Evolutionary conservation across 2,888 invertebrate genomes (phyloP).

Genomic region (Caenorhabditis macrosperma): DNA sequence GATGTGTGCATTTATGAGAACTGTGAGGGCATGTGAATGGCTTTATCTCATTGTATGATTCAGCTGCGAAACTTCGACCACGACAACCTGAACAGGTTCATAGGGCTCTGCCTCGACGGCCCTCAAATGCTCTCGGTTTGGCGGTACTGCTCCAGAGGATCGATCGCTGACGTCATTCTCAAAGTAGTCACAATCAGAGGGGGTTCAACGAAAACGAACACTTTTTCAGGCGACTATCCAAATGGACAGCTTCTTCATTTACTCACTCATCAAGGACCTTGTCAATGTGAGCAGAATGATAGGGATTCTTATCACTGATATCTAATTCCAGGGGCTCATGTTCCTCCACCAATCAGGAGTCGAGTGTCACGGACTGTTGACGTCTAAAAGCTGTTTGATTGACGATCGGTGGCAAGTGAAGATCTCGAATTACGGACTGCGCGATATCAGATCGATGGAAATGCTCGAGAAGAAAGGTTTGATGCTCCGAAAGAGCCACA

Average conservation of each 20-base stretch:
- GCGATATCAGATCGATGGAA: conserved; percentile 28
- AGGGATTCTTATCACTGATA: not conserved
- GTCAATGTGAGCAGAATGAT: conserved; percentile 59
- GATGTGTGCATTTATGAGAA: conserved; percentile 54
- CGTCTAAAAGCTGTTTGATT: conserved; percentile 60
- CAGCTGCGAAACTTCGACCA: conserved; percentile 69
- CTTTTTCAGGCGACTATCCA: conserved; percentile 55
- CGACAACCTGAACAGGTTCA: conserved; percentile 76
- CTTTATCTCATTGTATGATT: not conserved
- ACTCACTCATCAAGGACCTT: conserved; percentile 74
- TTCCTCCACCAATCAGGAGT: conserved; percentile 37
- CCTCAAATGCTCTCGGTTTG: conserved; percentile 71
- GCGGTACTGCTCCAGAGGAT: conserved; percentile 73
- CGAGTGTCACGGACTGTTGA: conserved; percentile 43
- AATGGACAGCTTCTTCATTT: conserved; percentile 78
- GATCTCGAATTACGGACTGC: conserved; percentile 54
- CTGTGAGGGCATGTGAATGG: conserved; percentile 16
- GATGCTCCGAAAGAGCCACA: not conserved
- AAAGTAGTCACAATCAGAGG: too few relatives aligned
- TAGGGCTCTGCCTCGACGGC: conserved; percentile 74
- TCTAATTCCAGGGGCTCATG: conserved; percentile 22
- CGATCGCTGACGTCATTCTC: conserved; percentile 59
- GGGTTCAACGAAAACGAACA: too few relatives aligned
- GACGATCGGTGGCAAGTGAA: conserved; percentile 72
- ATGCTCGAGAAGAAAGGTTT: conserved; percentile 38